These are phyloP conservation scores for Hoplostethus atlanticus DNA, from an alignment of 2,797 vertebrate species.

Conservation along the genomic window DNA sequence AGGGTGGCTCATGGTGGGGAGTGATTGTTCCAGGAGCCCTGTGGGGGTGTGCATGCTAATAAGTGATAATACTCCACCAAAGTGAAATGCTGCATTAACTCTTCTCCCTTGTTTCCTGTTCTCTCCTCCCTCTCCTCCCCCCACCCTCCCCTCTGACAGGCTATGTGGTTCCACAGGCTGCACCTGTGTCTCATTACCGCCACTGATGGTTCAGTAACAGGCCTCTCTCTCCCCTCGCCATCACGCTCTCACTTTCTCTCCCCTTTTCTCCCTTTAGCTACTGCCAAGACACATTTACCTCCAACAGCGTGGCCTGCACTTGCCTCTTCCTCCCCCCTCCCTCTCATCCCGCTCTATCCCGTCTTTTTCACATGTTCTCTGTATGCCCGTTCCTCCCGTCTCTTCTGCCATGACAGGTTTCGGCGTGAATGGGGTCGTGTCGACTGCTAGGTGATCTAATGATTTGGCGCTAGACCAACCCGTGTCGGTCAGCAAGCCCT, in stretches of 20 bases:
- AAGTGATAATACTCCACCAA: conserved; percentile 71
- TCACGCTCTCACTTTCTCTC: conserved; percentile 60
- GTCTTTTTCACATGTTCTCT: conserved; percentile 45
- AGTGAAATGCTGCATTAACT: conserved; percentile 54
- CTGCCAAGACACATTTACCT: conserved; percentile 80
- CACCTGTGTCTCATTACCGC: conserved; percentile 80
- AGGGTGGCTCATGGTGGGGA: conserved; percentile 55
- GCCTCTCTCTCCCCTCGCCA: conserved; percentile 58
- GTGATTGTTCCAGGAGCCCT: conserved; percentile 64
- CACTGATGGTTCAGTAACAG: conserved; percentile 72
- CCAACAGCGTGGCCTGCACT: conserved; percentile 50
- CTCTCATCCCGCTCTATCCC: conserved; percentile 40
- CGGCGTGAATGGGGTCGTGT: conserved; percentile 41
- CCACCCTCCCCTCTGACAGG: conserved; percentile 36
- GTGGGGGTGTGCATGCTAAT: conserved; percentile 58
- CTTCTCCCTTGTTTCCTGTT: conserved; percentile 29
- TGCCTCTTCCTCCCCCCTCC: conserved; percentile 26
- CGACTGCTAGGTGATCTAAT: conserved; percentile 56
- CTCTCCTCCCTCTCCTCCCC: conserved; percentile 38
- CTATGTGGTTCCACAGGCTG: conserved; percentile 58
- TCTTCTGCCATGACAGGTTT: conserved; percentile 48
- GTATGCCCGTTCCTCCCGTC: conserved; percentile 29
- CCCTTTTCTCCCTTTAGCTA: conserved; percentile 64
- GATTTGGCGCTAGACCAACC: conserved; percentile 57
- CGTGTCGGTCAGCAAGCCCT: conserved; percentile 42